Evolutionary conservation across 2,113 vertebrate genomes (phyloP).

Genomic region (Galbula dea): DNA sequence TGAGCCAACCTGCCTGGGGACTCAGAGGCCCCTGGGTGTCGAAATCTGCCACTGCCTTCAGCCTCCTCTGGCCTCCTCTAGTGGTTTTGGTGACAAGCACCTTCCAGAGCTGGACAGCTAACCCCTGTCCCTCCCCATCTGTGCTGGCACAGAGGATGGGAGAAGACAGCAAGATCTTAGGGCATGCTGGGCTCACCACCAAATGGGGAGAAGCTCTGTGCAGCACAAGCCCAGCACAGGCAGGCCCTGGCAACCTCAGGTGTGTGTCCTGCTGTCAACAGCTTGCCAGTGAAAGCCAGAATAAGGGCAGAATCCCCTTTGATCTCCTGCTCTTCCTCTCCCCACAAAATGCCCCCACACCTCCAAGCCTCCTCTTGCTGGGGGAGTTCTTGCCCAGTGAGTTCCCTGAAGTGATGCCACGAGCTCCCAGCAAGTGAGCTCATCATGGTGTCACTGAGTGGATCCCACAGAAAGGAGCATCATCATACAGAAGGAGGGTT

Average conservation of each 20-base stretch:
- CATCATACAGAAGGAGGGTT: background rate
- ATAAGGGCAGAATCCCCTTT: background rate
- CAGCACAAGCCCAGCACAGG: background rate
- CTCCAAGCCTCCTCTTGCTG: background rate
- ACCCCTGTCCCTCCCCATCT: fast-evolving
- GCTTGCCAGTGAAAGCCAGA: background rate
- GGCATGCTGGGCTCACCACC: fast-evolving
- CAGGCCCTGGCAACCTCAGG: fast-evolving
- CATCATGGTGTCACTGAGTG: background rate
- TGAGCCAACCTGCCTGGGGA: background rate
- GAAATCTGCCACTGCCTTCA: background rate
- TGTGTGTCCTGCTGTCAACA: fast-evolving
- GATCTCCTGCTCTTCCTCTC: background rate
- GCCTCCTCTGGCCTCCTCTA: background rate
- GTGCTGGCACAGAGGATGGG: background rate
- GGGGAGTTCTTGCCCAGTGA: background rate
- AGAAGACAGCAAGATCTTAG: background rate
- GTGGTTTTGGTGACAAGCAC: fast-evolving
- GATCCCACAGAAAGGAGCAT: background rate
- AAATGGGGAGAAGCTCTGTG: background rate
- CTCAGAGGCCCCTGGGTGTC: background rate
- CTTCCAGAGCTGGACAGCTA: background rate
- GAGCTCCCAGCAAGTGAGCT: background rate
- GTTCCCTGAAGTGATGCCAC: background rate
- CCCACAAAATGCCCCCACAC: fast-evolving